Percentiles rank a stretch among this genome's conserved stretches.
Conservation (phyloP, 2,797 vertebrate genomes). For the Trematomus bernacchii region DNA sequence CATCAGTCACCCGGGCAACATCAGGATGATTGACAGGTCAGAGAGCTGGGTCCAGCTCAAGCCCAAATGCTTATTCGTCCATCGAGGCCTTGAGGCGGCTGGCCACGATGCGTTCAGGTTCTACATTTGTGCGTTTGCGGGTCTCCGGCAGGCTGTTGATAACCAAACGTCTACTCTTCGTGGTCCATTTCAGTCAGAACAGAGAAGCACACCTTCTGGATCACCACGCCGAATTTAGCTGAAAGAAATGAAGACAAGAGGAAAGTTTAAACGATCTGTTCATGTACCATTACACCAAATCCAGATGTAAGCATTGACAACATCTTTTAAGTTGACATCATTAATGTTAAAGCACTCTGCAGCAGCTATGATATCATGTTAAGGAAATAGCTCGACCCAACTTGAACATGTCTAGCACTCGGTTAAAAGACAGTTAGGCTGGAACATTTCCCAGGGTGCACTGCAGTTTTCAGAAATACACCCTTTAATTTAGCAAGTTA, state of each 20-base stretch:
- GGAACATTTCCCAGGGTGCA: neutral
- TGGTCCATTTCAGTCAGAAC: slow-evolving; percentile 92
- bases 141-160: neutral
- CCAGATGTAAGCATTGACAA: neutral
- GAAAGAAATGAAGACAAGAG: slow-evolving; percentile 39
- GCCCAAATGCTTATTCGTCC: slow-evolving; percentile 10
- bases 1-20: slow-evolving; percentile 27
- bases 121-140: slow-evolving; percentile 26
- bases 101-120: slow-evolving; percentile 21
- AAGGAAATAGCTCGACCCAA: neutral
- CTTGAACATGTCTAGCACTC: neutral
- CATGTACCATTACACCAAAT: neutral
- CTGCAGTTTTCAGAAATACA: neutral
- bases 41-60: slow-evolving; percentile 42
- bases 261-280: neutral
- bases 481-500: no score
- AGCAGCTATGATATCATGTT: neutral
- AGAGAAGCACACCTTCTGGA: slow-evolving; percentile 90
- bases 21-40: slow-evolving; percentile 24
- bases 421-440: neutral
- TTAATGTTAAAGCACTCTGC: neutral
- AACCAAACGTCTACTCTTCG: slow-evolving; percentile 59
- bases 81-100: neutral
- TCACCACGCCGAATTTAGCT: slow-evolving; percentile 85
- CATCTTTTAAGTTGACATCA: neutral